Evolutionary conservation across 2,113 vertebrate species (phyloP).

Genomic region (Anser brachyrhynchus): DNA sequence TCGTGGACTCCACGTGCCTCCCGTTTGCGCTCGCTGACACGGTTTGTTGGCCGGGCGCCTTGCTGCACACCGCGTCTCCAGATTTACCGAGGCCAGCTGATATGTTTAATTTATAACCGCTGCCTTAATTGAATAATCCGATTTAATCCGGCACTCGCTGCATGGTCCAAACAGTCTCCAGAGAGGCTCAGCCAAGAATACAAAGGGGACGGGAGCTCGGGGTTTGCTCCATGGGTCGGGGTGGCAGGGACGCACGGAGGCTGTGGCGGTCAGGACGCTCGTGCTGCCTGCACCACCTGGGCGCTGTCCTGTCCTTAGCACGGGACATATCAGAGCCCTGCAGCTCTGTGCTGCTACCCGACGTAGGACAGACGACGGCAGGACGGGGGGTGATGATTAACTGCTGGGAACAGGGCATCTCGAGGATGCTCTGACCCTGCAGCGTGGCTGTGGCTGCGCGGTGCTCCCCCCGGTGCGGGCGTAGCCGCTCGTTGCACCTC

Average conservation of each 20-base stretch:
- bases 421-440: not conserved
- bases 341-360: not conserved
- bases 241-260: not conserved
- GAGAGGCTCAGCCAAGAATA: not conserved
- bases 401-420: not conserved
- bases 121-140: constrained; percentile 38
- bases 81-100: not conserved
- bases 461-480: fast-evolving
- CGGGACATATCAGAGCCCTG: not conserved
- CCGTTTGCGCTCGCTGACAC: not conserved
- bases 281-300: too few species aligned
- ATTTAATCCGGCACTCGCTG: not conserved
- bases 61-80: not conserved
- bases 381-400: not conserved
- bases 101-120: constrained; percentile 26
- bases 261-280: too few species aligned
- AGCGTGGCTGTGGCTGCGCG: not conserved
- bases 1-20: not conserved
- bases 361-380: not conserved
- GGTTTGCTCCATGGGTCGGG: not conserved
- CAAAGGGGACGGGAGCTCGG: not conserved
- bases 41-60: not conserved
- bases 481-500: not conserved
- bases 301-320: fast-evolving
- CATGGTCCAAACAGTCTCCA: not conserved